A percentile compares a stretch with the other conserved stretches of the same genome.
Evolutionary conservation across 2,113 vertebrate genomes (phyloP).

Genomic region (Spea bombifrons): DNA sequence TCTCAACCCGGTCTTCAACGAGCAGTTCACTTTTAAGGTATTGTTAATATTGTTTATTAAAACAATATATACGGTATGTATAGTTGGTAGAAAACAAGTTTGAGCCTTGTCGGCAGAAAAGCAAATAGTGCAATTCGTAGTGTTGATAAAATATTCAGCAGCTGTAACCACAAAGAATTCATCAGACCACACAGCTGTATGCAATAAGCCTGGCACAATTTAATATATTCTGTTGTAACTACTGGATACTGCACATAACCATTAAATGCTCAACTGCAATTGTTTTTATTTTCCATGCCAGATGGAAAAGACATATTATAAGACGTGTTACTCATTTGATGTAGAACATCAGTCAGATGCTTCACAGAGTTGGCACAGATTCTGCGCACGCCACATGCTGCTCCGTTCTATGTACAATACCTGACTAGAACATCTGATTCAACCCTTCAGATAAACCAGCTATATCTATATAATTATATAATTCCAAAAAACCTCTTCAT

Average conservation of each 20-base stretch:
- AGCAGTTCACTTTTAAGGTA: slow-evolving; percentile 83
- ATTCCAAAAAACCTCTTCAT: neutral
- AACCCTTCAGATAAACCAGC: neutral
- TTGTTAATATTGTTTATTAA: slow-evolving; percentile 22
- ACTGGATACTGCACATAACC: neutral
- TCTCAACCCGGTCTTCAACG: slow-evolving; percentile 80
- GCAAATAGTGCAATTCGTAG: neutral
- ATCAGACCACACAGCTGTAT: neutral
- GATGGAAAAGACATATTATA: slow-evolving; percentile 6
- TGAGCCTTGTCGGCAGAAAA: neutral
- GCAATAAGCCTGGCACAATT: neutral
- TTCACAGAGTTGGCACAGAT: neutral
- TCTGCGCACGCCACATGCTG: neutral
- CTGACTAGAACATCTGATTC: neutral
- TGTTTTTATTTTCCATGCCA: slow-evolving; percentile 12
- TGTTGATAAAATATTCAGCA: neutral
- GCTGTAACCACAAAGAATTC: neutral
- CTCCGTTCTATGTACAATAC: neutral
- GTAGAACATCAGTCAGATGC: slow-evolving; percentile 6
- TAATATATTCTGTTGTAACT: neutral
- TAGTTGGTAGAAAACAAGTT: neutral
- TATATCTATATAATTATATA: neutral
- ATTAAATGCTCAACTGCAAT: neutral
- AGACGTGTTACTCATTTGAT: slow-evolving; percentile 2
- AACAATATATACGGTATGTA: neutral